These are phyloP conservation scores for Plutomurus gul DNA, from an alignment of 1,140 invertebrate genomes.

Conservation along the genomic window DNA sequence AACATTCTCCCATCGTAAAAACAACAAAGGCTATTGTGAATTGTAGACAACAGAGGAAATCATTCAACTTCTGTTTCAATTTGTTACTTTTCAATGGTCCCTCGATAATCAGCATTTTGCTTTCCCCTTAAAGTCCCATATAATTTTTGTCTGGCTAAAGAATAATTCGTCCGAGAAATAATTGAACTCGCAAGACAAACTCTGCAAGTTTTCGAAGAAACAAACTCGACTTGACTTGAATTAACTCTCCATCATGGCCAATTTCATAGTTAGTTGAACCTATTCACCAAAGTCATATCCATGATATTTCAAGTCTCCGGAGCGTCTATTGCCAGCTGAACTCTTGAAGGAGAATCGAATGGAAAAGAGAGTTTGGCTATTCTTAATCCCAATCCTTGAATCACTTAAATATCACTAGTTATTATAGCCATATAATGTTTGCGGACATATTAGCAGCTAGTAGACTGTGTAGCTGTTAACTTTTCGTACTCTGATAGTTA, in stretches of 20 bases:
- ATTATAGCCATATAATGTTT: neutral
- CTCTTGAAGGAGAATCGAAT: neutral
- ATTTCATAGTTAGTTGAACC: constrained; percentile 17
- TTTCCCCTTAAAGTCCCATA: neutral
- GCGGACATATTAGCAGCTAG: too few species aligned
- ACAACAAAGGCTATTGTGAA: constrained; percentile 14
- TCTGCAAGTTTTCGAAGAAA: neutral
- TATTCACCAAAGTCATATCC: neutral
- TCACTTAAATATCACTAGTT: neutral
- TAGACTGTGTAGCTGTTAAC: too few species aligned
- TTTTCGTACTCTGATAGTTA: too few species aligned
- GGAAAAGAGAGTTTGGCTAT: too few species aligned
- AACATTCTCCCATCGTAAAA: neutral
- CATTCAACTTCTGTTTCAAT: constrained; percentile 27
- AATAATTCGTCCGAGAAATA: constrained; percentile 12
- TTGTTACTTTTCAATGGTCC: constrained; percentile 7
- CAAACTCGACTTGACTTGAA: neutral
- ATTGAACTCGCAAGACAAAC: neutral
- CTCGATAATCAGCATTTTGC: constrained; percentile 5
- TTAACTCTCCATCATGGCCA: constrained; percentile 9
- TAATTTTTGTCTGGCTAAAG: neutral
- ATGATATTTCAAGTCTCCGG: neutral
- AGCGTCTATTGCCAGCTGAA: neutral
- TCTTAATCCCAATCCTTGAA: constrained; percentile 4
- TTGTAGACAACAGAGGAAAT: constrained; percentile 24